Base-by-base conservation (phyloP, 2,888 invertebrate species). In the Archaeoteleia sp. region DNA sequence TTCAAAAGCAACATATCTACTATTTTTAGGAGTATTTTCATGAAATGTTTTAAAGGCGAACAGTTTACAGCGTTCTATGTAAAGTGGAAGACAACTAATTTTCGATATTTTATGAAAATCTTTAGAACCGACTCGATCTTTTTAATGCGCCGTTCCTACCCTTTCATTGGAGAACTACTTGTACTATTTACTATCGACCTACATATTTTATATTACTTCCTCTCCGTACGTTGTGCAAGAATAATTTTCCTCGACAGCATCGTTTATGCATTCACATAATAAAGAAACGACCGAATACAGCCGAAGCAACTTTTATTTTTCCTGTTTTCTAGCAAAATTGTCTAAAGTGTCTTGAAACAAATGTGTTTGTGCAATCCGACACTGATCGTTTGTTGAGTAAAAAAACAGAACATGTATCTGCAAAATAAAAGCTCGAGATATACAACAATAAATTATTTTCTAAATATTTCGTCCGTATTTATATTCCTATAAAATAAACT, bases 171-270 rank as follows among this genome's bases (percentile, higher is more conserved):
- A 20, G 5, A 20, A 20, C 20, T 5, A 5, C 20, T 20, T 20
- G 20, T 25, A 45, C 51, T 57, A 65, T 57, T 57, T 57, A 65
- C 63, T 51, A 63, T 55, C 43, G 63, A 55, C 63, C 54, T 55
- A 55, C 43, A 63, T 53, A 53, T 57, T 65, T 46, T 37, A 45
- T 48, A 15, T 39, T 17, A 34, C 40, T 40, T 34, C 27, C 45
- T 7, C 9, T 14, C 9, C 35, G 14, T 51, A 27, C 39, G 51
- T 65, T 65, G 51, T 57, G 45, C 51, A 57, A 65, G 55, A 65
- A 51, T 65, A 57, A 65, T 54, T 57, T 45, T 30, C 12, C 42
- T 25, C 42, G 12, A 34, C 42, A 12, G 12, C 35, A 25, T 39
- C 55, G 51, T 57, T 65, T 65, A 65, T 65, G 57, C 63, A 57